These are phyloP conservation scores for Protula sp. DNA, from an alignment of 2,888 invertebrate genomes.

Conservation along the genomic window DNA sequence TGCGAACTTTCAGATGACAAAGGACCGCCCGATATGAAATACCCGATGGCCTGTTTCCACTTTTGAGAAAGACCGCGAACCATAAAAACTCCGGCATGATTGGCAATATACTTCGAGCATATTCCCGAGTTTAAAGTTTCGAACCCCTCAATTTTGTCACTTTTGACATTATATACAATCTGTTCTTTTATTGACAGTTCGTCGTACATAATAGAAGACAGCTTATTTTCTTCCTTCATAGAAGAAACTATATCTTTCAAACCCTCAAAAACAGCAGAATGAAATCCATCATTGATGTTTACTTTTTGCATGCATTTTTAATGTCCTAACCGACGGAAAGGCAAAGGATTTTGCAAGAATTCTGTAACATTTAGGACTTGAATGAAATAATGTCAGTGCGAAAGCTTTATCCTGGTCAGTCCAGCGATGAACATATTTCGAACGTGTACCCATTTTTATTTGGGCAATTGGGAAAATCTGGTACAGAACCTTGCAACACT, in stretches of 20 bases:
- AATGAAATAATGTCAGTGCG: conserved; percentile 3
- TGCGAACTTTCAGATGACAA: no score
- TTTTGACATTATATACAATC: background rate
- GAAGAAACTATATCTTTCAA: background rate
- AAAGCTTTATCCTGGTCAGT: conserved; percentile 2
- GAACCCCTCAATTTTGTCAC: conserved; percentile 1
- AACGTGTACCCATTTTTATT: no score
- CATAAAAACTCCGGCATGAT: conserved; percentile 7
- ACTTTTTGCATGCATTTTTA: background rate
- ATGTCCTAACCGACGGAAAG: background rate
- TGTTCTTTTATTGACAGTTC: conserved; percentile 2
- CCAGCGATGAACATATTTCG: no score
- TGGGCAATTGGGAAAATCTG: no score
- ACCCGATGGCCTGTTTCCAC: conserved; percentile 9
- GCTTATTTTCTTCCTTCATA: background rate
- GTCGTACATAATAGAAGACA: conserved; percentile 1
- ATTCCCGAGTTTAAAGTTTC: conserved; percentile 4
- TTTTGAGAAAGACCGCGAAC: background rate
- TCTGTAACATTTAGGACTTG: conserved; percentile 5
- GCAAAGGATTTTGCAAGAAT: background rate
- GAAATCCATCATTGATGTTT: no score
- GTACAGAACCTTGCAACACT: no score
- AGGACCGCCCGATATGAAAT: conserved; percentile 4
- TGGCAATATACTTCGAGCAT: background rate
- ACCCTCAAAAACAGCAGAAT: background rate